Evolutionary conservation across 2,113 vertebrate species (phyloP).

Genomic region (Clarias gariepinus): DNA sequence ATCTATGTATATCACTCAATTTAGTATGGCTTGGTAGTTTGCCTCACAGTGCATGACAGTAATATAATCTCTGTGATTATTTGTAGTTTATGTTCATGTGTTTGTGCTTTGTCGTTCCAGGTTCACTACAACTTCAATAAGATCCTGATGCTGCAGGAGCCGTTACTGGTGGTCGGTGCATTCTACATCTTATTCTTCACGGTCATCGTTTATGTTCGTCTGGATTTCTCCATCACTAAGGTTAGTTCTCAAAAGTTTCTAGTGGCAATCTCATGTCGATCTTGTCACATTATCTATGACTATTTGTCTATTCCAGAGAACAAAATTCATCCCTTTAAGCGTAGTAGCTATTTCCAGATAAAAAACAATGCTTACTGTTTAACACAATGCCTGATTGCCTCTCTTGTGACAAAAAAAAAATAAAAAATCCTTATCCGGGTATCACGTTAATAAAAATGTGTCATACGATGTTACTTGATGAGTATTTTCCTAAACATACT

Average conservation of each 20-base stretch:
- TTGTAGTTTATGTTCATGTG: background rate
- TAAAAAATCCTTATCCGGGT: background rate
- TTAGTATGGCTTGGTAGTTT: background rate
- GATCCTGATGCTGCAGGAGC: constrained; percentile 97
- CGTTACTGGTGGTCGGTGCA: constrained; percentile 90
- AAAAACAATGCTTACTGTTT: background rate
- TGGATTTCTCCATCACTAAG: constrained; percentile 99
- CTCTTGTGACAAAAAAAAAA: background rate
- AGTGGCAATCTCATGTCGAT: background rate
- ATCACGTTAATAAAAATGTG: background rate
- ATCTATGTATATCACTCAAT: background rate
- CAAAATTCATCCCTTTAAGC: background rate
- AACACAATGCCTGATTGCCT: background rate
- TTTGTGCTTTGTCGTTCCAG: constrained; percentile 62
- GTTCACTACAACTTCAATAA: constrained; percentile 96
- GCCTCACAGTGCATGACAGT: background rate
- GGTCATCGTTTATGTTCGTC: constrained; percentile 91
- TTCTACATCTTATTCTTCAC: constrained; percentile 99
- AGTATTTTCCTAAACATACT: background rate
- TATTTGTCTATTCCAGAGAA: too few species aligned
- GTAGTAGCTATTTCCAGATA: background rate
- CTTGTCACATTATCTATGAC: too few species aligned
- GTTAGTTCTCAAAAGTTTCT: constrained; percentile 63
- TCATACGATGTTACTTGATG: background rate
- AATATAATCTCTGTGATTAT: background rate